Evolutionary conservation across 1,140 invertebrate species (phyloP), one percentile per base, ranked within the genome.

Genomic region (Zaprionus capensis): DNA sequence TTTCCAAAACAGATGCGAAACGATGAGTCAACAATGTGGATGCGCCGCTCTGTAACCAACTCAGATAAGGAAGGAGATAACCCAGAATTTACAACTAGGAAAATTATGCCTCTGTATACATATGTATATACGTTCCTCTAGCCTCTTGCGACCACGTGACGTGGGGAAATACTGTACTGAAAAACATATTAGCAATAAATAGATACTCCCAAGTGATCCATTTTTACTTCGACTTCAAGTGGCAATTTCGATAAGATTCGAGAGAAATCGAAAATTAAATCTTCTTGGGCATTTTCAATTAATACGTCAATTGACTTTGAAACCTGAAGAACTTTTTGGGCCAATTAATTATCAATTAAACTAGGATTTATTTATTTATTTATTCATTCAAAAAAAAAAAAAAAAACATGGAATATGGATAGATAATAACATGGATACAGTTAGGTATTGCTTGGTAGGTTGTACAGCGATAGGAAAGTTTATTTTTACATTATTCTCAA

Each of bases 361-460:
- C 70, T 80, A 75, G 31, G 58, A 56, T 88, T 83, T 86, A 78
- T 88, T 86, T 49, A 58, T 88, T 83, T 86, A 78, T 87, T 86
- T 49, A 86, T 70, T 79, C 58, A 70, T 57, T 46, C 41, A 70
- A 49, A 68, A 69, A 74, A 67, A 78, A 55, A 59, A 41, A 58
- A 71, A 26, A 36, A 46, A 62, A 80, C 58, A 74, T 22, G 46
- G 11, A 51, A 51, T 24, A 24, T 51, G 20, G 20, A 51, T 24
- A 24, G 46, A 51, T 49, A 49, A 24, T 51, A 24, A 51, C 46
- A 51, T 51, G 20, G 61, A 20, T 71, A 62, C 26, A 26, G 20
- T 73, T 78, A 51, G 36, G 41, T 67, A 44, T 41, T 82, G 57
- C 46, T 55, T 73, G 17, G 44, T 56, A 11, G 61, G 7, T 46